A percentile compares a stretch with the other conserved stretches of the same genome.
Conservation (phyloP, 2,888 invertebrate species). For the Orchestes rusci region DNA sequence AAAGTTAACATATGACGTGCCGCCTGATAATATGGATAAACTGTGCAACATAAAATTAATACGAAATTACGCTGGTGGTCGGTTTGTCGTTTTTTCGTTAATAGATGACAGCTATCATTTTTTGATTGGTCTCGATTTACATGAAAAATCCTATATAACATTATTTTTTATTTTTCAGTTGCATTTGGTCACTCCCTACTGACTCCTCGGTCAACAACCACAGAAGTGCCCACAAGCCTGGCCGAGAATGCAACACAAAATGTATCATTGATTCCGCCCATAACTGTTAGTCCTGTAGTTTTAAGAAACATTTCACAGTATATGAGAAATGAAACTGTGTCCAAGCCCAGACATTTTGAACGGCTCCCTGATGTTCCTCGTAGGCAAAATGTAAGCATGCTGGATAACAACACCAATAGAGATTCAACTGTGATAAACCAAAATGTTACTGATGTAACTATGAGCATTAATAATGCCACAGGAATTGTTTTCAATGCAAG, state of each 20-base stretch:
- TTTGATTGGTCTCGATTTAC: no score
- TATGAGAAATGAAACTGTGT: slow-evolving; percentile 16
- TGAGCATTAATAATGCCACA: slow-evolving; percentile 31
- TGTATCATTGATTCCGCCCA: slow-evolving; percentile 32
- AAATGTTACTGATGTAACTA: slow-evolving; percentile 27
- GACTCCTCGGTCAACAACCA: slow-evolving; percentile 26
- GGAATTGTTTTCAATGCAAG: slow-evolving; percentile 30
- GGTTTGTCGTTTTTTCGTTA: no score
- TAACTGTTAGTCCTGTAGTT: slow-evolving; percentile 25
- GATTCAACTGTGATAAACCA: slow-evolving; percentile 41
- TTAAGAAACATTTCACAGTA: slow-evolving; percentile 20
- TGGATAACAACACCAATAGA: slow-evolving; percentile 28
- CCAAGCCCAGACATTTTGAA: slow-evolving; percentile 19
- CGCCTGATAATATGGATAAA: no score
- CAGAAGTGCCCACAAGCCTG: slow-evolving; percentile 18
- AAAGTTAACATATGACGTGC: no score
- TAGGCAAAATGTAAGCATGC: slow-evolving; percentile 27
- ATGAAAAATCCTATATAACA: no score
- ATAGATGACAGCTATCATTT: no score
- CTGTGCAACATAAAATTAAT: no score
- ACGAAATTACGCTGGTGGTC: no score
- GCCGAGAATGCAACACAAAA: slow-evolving; percentile 26
- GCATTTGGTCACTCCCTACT: slow-evolving; percentile 25
- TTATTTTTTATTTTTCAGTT: slow-evolving; percentile 31
- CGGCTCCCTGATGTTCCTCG: slow-evolving; percentile 28